phyloP scores from a whole-genome alignment of 2,888 invertebrate species.

The Bugula neritina region DNA sequence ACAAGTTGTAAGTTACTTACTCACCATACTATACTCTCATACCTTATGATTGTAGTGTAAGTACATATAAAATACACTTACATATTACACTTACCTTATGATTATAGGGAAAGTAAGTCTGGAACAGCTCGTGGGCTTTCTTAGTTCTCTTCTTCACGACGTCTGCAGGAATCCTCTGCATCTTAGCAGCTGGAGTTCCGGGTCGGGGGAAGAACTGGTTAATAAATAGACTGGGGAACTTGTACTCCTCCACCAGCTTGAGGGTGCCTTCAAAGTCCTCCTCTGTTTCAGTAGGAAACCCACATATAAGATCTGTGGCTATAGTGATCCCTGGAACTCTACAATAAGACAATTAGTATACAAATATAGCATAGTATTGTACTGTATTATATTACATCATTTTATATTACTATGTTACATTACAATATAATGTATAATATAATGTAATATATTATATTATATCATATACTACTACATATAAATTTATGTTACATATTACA shows the following conservation, averaged over 20 bases:
- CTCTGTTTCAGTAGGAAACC: slow-evolving; percentile 92
- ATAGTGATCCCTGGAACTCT: slow-evolving; percentile 85
- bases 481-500: no score
- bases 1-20: no score
- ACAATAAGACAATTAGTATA: slow-evolving; percentile 35
- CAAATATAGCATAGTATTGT: no score
- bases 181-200: slow-evolving; percentile 88
- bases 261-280: slow-evolving; percentile 82
- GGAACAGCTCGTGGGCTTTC: slow-evolving; percentile 76
- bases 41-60: no score
- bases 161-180: slow-evolving; percentile 75
- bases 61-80: no score
- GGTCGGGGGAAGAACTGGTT: slow-evolving; percentile 96
- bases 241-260: slow-evolving; percentile 72
- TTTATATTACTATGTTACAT: no score
- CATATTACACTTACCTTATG: slow-evolving; percentile 58
- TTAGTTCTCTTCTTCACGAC: slow-evolving; percentile 87
- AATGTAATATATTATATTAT: no score
- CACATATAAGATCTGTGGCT: slow-evolving; percentile 96
- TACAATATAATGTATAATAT: no score
- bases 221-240: slow-evolving; percentile 89
- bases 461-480: no score
- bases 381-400: no score
- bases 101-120: slow-evolving; percentile 76
- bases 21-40: no score